Conservation (phyloP, 53 echinoderm and acorn worm genomes). For the Crossaster papposus region DNA sequence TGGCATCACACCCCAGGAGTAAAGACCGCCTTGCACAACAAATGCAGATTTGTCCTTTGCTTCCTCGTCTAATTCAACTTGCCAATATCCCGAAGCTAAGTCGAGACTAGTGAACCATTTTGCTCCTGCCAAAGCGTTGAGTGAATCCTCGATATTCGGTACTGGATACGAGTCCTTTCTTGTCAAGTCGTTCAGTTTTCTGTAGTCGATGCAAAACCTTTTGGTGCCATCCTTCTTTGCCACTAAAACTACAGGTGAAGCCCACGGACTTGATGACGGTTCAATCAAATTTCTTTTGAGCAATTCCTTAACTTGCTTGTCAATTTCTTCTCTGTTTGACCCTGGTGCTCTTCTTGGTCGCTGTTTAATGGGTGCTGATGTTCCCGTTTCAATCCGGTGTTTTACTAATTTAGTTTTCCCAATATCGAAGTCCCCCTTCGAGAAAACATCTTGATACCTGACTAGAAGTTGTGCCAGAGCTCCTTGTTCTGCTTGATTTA, state of each 20-base stretch:
- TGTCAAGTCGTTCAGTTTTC: constrained; percentile 11
- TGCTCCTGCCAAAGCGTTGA: not conserved
- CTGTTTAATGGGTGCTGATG: constrained; percentile 38
- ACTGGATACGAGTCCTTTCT: constrained; percentile 28
- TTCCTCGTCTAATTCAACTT: too few relatives aligned
- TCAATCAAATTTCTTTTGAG: not conserved
- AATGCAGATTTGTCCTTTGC: too few relatives aligned
- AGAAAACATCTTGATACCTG: too few relatives aligned
- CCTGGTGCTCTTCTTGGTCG: constrained; percentile 3
- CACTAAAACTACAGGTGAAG: constrained; percentile 40
- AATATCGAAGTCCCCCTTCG: too few relatives aligned
- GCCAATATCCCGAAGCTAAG: too few relatives aligned
- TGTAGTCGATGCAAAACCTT: constrained; percentile 34
- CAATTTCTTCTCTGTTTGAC: not conserved
- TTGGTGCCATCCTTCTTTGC: constrained; percentile 33
- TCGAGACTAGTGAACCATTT: not conserved
- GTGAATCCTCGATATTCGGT: constrained; percentile 18
- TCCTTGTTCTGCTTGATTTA: too few relatives aligned
- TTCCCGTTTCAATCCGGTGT: too few relatives aligned
- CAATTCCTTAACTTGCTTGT: constrained; percentile 19
- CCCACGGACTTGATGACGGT: constrained; percentile 45
- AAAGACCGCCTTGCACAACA: too few relatives aligned
- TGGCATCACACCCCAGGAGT: too few relatives aligned
- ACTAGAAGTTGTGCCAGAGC: too few relatives aligned
- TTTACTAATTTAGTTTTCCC: too few relatives aligned